Base-by-base conservation (phyloP, 2,113 vertebrate genomes). In the Saimiri boliviensis region DNA sequence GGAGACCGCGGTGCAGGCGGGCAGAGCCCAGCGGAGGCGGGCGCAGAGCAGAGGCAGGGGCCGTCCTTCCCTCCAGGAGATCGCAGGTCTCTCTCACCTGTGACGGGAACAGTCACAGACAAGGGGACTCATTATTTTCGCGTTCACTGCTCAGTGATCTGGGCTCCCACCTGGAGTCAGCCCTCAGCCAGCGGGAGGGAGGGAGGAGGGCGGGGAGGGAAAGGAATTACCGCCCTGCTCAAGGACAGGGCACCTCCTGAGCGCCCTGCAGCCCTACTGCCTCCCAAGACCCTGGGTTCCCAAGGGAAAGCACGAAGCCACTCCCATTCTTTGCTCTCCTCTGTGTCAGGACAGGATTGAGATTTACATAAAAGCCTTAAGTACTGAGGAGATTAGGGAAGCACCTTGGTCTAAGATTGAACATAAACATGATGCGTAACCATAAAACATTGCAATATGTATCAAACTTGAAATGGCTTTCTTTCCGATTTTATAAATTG, bases 111-210 rank as follows among this genome's bases (percentile, higher is more conserved):
- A 97, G 94, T 45, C 86, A 85, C 8, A 81, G 95, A 94, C 97
- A 93, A 97, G 93, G 82, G 79, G 73, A 90, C 87, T 96, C 95
- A 88, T 96, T 98, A 97, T 96, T 84, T 68, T 93, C 86, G 19
- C 56, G 95, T 97, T 96, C 94, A 74, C 45, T 93, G 83, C 96
- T 97, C 98, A 96, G 95, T 71, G 42, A 84, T 86, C 87, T 97
- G 94, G 0, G 1, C 66, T 94, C 86, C 95, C 45, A 96, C 89
- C 81, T 84, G 90, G 76, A 97, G 82, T 58, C 52, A 27, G 52
- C 49, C 79, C 79, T 9, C 2, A 96, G 77, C 94, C 73, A 25
- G 74, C 6, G 0, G 13, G 23, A 73, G 25, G 30, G 16, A 68
- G 49, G 81, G 73, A 19, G 27, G 49, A n/a, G 52, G 47, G 10